These are phyloP conservation scores for Phengaris alcon DNA, from an alignment of 2,888 invertebrate species.

Conservation along the genomic window DNA sequence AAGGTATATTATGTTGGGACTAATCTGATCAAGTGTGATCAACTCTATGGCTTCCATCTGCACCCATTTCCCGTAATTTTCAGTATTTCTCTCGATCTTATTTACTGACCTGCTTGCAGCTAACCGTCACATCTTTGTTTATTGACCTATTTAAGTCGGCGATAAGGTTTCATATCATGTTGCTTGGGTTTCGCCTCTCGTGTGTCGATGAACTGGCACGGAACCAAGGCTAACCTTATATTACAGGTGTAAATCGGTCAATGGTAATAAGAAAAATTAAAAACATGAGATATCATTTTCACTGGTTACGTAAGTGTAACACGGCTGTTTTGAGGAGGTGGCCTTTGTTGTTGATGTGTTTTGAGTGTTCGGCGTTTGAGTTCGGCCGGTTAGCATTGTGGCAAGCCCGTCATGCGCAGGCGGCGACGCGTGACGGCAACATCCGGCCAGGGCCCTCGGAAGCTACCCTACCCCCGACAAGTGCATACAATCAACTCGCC, in stretches of 20 bases:
- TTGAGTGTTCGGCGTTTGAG: slow-evolving; percentile 35
- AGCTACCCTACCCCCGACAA: slow-evolving; percentile 56
- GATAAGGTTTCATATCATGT: slow-evolving; percentile 43
- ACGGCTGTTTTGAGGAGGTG: slow-evolving; percentile 26
- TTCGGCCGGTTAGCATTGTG: slow-evolving; percentile 51
- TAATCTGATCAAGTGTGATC: background rate
- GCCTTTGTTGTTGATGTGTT: slow-evolving; percentile 12
- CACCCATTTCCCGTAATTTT: background rate
- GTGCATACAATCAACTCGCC: slow-evolving; percentile 34
- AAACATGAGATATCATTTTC: slow-evolving; percentile 43
- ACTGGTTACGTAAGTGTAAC: slow-evolving; percentile 44
- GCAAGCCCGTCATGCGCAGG: slow-evolving; percentile 67
- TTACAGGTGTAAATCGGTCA: slow-evolving; percentile 39
- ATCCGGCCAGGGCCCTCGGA: slow-evolving; percentile 68
- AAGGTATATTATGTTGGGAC: background rate
- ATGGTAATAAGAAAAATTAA: slow-evolving; percentile 37
- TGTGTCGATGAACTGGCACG: slow-evolving; percentile 53
- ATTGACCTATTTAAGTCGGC: slow-evolving; percentile 24
- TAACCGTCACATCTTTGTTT: slow-evolving; percentile 7
- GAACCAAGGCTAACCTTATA: slow-evolving; percentile 58
- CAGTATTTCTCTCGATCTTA: background rate
- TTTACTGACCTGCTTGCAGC: background rate
- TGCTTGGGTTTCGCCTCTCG: slow-evolving; percentile 54
- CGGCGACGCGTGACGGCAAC: slow-evolving; percentile 66
- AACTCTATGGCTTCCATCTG: background rate